Conservation (phyloP, 1,140 invertebrate genomes). For the Zaprionus africanus region DNA sequence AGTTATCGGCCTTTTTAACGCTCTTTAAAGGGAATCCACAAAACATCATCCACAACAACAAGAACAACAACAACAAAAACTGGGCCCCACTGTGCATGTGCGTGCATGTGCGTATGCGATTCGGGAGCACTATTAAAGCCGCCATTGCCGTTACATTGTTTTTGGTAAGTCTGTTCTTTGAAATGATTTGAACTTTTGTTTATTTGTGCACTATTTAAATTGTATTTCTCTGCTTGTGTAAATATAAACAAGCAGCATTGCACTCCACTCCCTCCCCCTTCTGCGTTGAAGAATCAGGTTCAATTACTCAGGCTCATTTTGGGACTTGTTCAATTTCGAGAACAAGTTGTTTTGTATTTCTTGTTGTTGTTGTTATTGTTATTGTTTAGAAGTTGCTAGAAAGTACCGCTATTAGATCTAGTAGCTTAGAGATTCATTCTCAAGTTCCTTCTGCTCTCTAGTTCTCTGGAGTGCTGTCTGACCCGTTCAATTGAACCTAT, state of each 20-base stretch:
- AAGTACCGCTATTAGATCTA: background rate
- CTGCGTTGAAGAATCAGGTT: background rate
- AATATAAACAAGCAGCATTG: slow-evolving; percentile 57
- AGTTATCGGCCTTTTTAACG: slow-evolving; percentile 37
- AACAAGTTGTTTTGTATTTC: background rate
- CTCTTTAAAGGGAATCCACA: slow-evolving; percentile 36
- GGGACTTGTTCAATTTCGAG: slow-evolving; percentile 2
- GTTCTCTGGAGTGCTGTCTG: background rate
- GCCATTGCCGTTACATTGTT: slow-evolving; percentile 3
- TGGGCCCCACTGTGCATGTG: slow-evolving; percentile 15
- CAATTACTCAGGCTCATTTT: slow-evolving; percentile 1
- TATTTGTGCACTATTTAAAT: slow-evolving; percentile 58
- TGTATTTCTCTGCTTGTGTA: slow-evolving; percentile 41
- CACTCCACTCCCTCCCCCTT: slow-evolving; percentile 7
- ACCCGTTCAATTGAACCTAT: slow-evolving; percentile 5
- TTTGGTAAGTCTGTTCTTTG: slow-evolving; percentile 34
- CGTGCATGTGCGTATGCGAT: slow-evolving; percentile 12
- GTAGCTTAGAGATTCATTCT: too few relatives aligned
- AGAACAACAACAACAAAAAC: slow-evolving; percentile 8
- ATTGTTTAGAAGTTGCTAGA: background rate
- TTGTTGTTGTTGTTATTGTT: background rate
- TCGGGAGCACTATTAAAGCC: slow-evolving; percentile 25
- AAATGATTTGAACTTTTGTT: slow-evolving; percentile 38
- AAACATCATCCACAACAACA: slow-evolving; percentile 25
- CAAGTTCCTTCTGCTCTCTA: background rate